Evolutionary conservation across 2,113 vertebrate genomes (phyloP), one percentile per base, ranked within the genome.

Genomic region (Nicator chloris): DNA sequence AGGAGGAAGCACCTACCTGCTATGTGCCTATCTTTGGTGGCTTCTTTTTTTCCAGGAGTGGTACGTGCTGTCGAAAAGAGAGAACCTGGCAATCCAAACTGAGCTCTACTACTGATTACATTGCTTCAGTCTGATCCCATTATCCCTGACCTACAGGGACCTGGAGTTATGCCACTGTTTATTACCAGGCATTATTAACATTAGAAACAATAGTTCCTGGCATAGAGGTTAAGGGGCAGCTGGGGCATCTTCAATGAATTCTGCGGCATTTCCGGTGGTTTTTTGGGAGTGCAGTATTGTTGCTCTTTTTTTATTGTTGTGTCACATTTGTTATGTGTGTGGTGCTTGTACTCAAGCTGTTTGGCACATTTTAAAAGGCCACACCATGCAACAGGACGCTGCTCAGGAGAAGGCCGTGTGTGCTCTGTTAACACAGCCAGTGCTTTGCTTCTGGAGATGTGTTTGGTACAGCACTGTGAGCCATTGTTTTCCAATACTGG

Each of bases 201-300:
- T 88, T 81, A 71, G 56, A 84, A 92, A 79, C 63, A 81, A 90
- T 71, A 73, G 57, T 81, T 93, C 60, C 76, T 94, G 72, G 51
- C 82, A 84, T 17, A 82, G 78, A 84, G 68, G 69, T 96, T 95
- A 72, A 40, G 53, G 76, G 30, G 45, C 72, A 81, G 26, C 39
- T 93, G 51, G 56, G 82, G 49, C 44, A 78, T 88, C 72, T 94
- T 96, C 90, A 84, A 23, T 79, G 60, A 86, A 71, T 92, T 96
- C 80, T 86, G 49, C 0, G 0, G 64, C 60, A 49, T 88, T 94
- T 86, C 51, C 72, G 88, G 72, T 56, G 84, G 84, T 95, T 92
- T 90, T 93, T 95, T 49, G 51, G 24, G 82, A 80, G 6, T 83
- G 75, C 0, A 0, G 40, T 82, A 75, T 88, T 92, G 82, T 66